Evolutionary conservation across 2,113 vertebrate genomes (phyloP), one percentile per base, ranked within the genome.

Genomic region (Pao palembangensis): DNA sequence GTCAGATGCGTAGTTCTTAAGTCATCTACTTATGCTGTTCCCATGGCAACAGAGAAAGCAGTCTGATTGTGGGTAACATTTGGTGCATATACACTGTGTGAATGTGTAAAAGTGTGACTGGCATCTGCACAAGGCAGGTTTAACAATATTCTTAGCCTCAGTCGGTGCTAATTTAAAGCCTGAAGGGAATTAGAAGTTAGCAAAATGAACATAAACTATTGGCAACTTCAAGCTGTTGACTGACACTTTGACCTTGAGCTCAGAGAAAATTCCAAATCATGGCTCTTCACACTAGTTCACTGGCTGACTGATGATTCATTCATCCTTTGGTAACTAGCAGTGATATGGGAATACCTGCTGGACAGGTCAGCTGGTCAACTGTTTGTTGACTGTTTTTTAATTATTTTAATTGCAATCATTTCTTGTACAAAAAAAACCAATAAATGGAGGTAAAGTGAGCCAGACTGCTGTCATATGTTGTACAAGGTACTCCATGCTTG

Each of bases 1-100:
- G 20, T 13, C 38, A 51, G 10, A 8, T 1, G 44, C 53, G 20
- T 57, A 5, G 23, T 7, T 75, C 41, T 63, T 8, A 8, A 7
- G 8, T 51, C 10, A 15, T 38, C 21, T 64, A 21, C 5, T 19
- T 54, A 60, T 61, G 57, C 51, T 48, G 77, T 85, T 82, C 23
- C 79, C 79, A 85, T 86, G 81, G 82, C 68, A 69, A 82, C 75
- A 38, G 19, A 58, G 31, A 50, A 55, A 55, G 50, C 64, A 48
- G 34, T 49, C 0, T 48, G 52, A 47, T 6, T 47, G 31, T 15
- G 12, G 41, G 54, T 54, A 55, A 58, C 46, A 28, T 15, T 21
- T 4, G 15, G 6, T 18, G 14, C 11, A 51, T 12, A 23, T 15
- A 55, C 17, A 12, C 31, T 46, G 18, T 57, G 34, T 25, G 3